Evolutionary conservation across 2,888 invertebrate genomes (phyloP).

Genomic region (Rapana venosa): DNA sequence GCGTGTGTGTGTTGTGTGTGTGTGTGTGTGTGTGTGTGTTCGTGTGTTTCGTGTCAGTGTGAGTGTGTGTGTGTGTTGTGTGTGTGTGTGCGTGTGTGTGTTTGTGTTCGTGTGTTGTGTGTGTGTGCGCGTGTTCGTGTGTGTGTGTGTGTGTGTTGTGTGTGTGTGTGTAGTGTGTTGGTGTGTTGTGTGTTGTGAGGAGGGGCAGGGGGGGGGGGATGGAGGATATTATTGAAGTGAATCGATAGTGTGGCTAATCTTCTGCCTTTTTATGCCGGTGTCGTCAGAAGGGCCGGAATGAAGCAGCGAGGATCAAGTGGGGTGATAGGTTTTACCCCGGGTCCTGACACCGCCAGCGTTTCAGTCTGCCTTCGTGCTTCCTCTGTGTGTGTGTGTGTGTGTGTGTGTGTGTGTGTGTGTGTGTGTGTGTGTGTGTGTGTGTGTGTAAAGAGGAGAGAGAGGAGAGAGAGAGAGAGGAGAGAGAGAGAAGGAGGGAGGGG

Average conservation of each 20-base stretch:
- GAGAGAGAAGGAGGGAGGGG: not conserved
- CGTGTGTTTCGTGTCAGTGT: no score
- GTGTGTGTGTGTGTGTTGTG: no score
- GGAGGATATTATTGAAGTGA: not conserved
- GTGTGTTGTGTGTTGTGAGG: not conserved
- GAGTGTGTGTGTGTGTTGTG: not conserved
- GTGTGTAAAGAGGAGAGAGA: not conserved
- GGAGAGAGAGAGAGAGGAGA: not conserved
- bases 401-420: conserved; percentile 11
- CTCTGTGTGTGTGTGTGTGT: not conserved
- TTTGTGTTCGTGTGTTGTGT: not conserved
- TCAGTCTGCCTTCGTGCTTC: not conserved
- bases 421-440: not conserved
- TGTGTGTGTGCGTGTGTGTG: not conserved
- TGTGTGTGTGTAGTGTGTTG: not conserved
- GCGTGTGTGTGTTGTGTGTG: no score
- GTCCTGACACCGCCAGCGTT: not conserved
- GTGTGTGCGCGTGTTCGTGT: not conserved
- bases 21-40: not conserved
- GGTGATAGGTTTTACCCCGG: not conserved
- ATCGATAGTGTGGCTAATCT: not conserved
- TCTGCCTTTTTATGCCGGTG: not conserved
- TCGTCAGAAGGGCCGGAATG: not conserved
- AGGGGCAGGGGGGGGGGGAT: not conserved
- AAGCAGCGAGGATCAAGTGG: not conserved